These are phyloP conservation scores for Ceyx cyanopectus DNA, from an alignment of 2,113 vertebrate genomes.

Conservation along the genomic window DNA sequence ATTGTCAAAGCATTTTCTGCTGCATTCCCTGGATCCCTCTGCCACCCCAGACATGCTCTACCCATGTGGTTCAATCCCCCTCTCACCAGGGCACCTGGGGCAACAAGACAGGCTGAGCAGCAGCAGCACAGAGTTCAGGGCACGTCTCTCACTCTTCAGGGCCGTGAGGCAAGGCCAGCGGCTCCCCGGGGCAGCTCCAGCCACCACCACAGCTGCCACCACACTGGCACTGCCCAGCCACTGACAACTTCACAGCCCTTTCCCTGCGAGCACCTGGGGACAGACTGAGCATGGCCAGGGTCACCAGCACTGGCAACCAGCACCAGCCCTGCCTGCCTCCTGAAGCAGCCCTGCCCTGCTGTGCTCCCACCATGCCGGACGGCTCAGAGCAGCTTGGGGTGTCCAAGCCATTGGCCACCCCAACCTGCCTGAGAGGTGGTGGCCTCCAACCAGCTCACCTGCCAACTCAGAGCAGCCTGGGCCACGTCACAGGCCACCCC, in stretches of 20 bases:
- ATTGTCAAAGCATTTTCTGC: slow-evolving; percentile 31
- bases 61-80: slow-evolving; percentile 39
- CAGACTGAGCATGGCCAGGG: background rate
- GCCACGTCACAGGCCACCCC: background rate
- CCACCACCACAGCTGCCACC: background rate
- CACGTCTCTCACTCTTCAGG: background rate
- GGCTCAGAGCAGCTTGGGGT: background rate
- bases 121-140: background rate
- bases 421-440: background rate
- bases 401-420: background rate
- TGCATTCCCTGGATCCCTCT: background rate
- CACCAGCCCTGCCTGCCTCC: background rate
- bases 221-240: background rate
- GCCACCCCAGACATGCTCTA: slow-evolving; percentile 49
- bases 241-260: background rate
- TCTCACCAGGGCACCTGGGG: background rate
- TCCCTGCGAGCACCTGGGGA: background rate
- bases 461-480: too few relatives aligned
- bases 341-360: background rate
- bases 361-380: background rate
- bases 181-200: background rate
- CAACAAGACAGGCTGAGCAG: background rate
- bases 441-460: background rate
- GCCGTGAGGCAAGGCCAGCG: background rate
- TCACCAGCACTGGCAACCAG: background rate